These are phyloP conservation scores for Drosophila subsilvestris DNA, from an alignment of 2,888 invertebrate genomes.

Conservation along the genomic window DNA sequence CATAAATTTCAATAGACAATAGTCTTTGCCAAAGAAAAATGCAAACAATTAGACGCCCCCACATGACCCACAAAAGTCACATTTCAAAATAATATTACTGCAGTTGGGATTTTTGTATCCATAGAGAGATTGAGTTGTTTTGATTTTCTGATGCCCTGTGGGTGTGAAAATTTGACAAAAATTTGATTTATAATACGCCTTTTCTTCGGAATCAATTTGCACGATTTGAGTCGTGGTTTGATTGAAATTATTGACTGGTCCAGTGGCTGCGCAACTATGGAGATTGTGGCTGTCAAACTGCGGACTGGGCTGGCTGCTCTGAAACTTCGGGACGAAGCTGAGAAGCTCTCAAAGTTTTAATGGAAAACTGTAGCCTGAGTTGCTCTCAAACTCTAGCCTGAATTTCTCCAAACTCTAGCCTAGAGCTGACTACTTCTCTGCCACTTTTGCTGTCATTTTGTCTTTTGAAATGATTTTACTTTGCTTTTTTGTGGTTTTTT, in stretches of 20 bases:
- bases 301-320: too few species aligned
- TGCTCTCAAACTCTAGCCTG: neutral
- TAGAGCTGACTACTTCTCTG: conserved; percentile 17
- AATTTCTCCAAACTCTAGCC: conserved; percentile 25
- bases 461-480: conserved; percentile 3
- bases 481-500: conserved; percentile 6
- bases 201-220: conserved; percentile 48
- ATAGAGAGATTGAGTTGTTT: conserved; percentile 21
- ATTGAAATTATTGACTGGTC: conserved; percentile 14
- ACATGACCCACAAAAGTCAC: conserved; percentile 56
- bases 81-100: conserved; percentile 12
- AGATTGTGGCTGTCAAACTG: neutral
- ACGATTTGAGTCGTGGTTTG: conserved; percentile 31
- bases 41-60: conserved; percentile 74
- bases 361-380: neutral
- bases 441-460: neutral
- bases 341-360: neutral
- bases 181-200: conserved; percentile 58
- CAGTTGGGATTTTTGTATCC: neutral
- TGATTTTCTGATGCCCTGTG: conserved; percentile 30
- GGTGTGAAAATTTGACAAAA: conserved; percentile 41
- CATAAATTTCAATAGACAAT: conserved; percentile 56
- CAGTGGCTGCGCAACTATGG: conserved; percentile 5
- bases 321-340: too few species aligned
- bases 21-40: conserved; percentile 30